phyloP scores from a whole-genome alignment of 2,797 vertebrate species.

The Mus caroli region DNA sequence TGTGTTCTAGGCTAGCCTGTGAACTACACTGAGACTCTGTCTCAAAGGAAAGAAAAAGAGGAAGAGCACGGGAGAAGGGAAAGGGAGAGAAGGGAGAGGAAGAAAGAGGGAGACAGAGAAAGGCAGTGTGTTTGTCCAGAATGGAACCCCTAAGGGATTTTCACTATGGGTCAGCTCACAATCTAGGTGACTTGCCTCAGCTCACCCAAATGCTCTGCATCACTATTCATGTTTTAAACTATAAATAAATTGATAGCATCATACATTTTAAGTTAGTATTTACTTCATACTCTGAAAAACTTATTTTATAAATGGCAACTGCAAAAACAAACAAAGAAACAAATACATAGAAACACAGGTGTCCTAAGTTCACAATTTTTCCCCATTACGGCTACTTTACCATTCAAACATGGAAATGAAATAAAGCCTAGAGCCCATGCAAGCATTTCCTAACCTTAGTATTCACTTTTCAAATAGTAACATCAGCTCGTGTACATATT shows the following conservation, averaged over 20 bases:
- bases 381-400: neutral
- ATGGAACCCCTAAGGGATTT: conserved; percentile 44
- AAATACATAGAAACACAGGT: conserved; percentile 55
- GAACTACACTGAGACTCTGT: neutral
- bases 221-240: conserved; percentile 46
- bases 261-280: conserved; percentile 62
- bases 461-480: conserved; percentile 43
- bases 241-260: conserved; percentile 17
- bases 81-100: neutral
- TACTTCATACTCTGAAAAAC: conserved; percentile 55
- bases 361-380: neutral
- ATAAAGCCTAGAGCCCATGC: conserved; percentile 31
- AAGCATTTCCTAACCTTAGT: conserved; percentile 28
- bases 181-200: conserved; percentile 7
- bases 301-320: conserved; percentile 39
- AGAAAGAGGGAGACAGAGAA: neutral
- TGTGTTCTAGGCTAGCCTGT: neutral
- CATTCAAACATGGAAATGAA: conserved; percentile 39
- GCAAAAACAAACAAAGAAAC: conserved; percentile 58
- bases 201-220: neutral
- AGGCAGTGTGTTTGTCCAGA: neutral
- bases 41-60: neutral
- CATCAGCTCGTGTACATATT: conserved; percentile 30
- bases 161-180: conserved; percentile 23
- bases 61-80: neutral